A percentile compares a stretch with the other conserved stretches of the same genome.
These are phyloP conservation scores for Saccostrea echinata DNA, from an alignment of 1,140 invertebrate species.

Conservation along the genomic window DNA sequence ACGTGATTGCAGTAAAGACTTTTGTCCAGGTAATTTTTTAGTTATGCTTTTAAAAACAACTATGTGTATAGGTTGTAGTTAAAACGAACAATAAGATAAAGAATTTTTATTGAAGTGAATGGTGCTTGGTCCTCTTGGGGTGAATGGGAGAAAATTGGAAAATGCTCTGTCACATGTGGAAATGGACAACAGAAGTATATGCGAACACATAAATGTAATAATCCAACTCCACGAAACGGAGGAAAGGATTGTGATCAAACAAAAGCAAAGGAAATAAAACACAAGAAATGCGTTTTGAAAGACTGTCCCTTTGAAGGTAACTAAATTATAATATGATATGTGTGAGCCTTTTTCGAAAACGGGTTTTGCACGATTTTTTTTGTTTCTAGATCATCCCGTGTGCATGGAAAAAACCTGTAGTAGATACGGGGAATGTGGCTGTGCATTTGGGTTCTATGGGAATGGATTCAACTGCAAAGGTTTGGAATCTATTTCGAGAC, in stretches of 20 bases:
- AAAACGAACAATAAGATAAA: not conserved
- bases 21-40: not conserved
- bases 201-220: not conserved
- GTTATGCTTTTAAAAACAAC: not conserved
- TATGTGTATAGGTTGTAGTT: not conserved
- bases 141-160: not conserved
- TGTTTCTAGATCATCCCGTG: not conserved
- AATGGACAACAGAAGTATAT: not conserved
- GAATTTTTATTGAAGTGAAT: not conserved
- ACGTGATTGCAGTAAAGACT: not conserved
- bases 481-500: not conserved
- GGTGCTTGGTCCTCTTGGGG: not conserved
- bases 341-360: too few species aligned
- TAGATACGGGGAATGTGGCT: not conserved
- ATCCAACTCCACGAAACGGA: not conserved
- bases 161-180: not conserved
- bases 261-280: not conserved
- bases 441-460: not conserved
- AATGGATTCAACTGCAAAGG: constrained; percentile 8
- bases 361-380: too few species aligned
- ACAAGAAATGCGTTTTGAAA: not conserved
- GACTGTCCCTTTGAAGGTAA: not conserved
- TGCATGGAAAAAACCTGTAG: not conserved
- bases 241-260: not conserved
- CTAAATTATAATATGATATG: too few species aligned